Base-by-base conservation (phyloP, 2,113 vertebrate species). In the Prietella phreatophila region DNA sequence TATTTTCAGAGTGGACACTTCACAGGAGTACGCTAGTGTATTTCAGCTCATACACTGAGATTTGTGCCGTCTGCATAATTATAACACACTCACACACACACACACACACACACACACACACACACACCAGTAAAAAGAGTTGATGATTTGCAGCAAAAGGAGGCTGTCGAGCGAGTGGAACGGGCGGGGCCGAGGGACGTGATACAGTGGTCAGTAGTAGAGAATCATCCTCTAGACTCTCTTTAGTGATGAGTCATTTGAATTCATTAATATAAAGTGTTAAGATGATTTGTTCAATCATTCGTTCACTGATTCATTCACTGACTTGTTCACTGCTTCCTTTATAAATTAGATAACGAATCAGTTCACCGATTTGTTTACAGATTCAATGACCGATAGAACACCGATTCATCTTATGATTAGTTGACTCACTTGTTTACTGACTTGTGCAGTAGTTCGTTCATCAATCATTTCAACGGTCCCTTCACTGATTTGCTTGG, bases 1-100 rank as follows among this genome's bases (percentile, higher is more conserved):
- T 58, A 81, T 81, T 36, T 81, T 80, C n/a, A n/a, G 75, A 78
- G 75, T 78, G 75, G 75, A 78, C 75, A 78, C 75, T 78, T 78
- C 25, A 55, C 50, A 80, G 47, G 6, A 80, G 50, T 80, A 50
- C 13, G 27, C 50, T 20, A 55, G 76, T 80, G 76, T 80, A 50
- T 55, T 81, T 33, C 55, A 58, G 19, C 55, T 36, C 79, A 58
- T n/a, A 36, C 30, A 36, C n/a, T n/a, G 50, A 80, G 50, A 80
- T 80, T 13, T 56, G 78, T 56, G 14, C 73, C 10, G 39, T 53
- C 14, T 79, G 42, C 47, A 55, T 53, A 79, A 79, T 55, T 55
- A 47, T 76, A 25, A 58, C 79, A 58, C 79, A 58, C 78, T 33
- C n/a, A 30, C 76, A 81, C 53, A 55, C 76, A 30, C 76, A n/a